Percentiles rank a stretch among this genome's conserved stretches.
Conservation (phyloP, 2,888 invertebrate species). For the Smittia aterrima region DNA sequence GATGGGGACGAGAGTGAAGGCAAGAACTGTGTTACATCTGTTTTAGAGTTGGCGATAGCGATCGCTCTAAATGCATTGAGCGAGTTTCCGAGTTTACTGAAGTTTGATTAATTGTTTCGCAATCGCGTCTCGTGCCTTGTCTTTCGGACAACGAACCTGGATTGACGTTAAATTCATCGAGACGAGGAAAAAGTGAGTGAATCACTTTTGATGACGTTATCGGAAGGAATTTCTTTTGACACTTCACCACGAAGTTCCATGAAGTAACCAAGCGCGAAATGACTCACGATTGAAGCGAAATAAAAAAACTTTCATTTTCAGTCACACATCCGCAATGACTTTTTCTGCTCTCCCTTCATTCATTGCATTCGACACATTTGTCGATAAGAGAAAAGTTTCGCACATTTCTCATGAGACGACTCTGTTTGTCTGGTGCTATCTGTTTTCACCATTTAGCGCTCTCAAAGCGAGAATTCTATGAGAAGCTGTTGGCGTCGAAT, state of each 20-base stretch:
- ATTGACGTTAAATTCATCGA: neutral
- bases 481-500: neutral
- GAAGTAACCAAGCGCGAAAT: neutral
- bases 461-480: neutral
- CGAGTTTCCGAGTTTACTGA: neutral
- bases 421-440: neutral
- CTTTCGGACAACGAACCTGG: neutral
- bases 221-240: slow-evolving; percentile 28
- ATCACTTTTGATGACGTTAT: neutral
- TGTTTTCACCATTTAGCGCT: neutral
- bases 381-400: slow-evolving; percentile 24
- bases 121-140: neutral
- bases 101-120: neutral
- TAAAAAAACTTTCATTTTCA: slow-evolving; percentile 8
- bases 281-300: neutral
- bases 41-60: neutral
- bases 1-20: neutral
- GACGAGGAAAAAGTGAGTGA: neutral
- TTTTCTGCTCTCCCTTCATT: neutral
- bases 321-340: slow-evolving; percentile 15
- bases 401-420: slow-evolving; percentile 1
- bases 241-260: neutral
- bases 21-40: neutral
- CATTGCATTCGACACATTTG: neutral
- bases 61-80: slow-evolving; percentile 9